These are phyloP conservation scores for Sarcophilus harrisii DNA, from an alignment of 2,797 vertebrate genomes.

Conservation along the genomic window DNA sequence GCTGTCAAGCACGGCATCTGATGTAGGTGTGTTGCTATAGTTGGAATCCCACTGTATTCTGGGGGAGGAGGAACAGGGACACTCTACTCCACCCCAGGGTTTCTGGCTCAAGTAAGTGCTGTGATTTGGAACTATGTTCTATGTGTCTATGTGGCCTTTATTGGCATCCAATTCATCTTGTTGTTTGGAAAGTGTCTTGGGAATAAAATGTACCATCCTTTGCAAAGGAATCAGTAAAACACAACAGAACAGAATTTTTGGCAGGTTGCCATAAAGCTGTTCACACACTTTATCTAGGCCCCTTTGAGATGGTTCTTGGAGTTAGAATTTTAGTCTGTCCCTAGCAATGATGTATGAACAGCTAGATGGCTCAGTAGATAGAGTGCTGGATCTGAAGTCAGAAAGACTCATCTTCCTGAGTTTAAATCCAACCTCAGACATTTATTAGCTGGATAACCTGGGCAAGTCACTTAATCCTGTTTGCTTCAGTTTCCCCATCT, in stretches of 20 bases:
- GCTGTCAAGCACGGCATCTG: not conserved
- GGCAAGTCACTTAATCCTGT: not conserved
- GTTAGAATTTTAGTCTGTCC: not conserved
- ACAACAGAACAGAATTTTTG: not conserved
- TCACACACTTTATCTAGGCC: not conserved
- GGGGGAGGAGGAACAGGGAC: not conserved
- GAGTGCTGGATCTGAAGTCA: not conserved
- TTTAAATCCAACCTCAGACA: not conserved
- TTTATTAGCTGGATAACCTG: not conserved
- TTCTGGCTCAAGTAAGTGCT: not conserved
- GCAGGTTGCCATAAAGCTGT: not conserved
- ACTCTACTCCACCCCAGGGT: not conserved
- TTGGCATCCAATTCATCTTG: not conserved
- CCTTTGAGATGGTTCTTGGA: not conserved
- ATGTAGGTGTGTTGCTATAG: not conserved
- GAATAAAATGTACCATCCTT: not conserved
- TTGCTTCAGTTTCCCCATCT: not conserved
- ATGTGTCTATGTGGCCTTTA: not conserved
- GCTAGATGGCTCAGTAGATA: not conserved
- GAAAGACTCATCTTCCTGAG: not conserved
- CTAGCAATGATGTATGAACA: not conserved
- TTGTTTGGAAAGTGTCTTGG: not conserved
- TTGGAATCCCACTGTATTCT: not conserved
- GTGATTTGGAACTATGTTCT: not conserved
- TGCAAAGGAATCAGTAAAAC: not conserved